Conservation (phyloP, 2,888 invertebrate genomes). For the Tipula vernalis region DNA sequence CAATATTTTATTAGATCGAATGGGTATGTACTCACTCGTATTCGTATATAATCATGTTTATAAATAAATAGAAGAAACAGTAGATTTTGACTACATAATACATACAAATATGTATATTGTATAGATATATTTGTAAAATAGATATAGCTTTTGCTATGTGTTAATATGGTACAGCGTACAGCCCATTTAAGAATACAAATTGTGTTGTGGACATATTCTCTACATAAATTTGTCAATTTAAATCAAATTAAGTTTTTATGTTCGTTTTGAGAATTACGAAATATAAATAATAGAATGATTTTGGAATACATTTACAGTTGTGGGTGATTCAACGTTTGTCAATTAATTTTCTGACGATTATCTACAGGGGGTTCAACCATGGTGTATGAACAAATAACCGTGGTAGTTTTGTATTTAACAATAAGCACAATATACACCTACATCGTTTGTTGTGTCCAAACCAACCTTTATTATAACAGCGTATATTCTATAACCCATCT, state of each 20-base stretch:
- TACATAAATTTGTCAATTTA: background rate
- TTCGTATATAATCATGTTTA: background rate
- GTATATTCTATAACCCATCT: too few relatives aligned
- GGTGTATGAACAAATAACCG: too few relatives aligned
- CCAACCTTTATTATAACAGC: too few relatives aligned
- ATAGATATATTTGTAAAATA: too few relatives aligned
- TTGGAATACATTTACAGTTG: too few relatives aligned
- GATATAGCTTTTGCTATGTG: background rate
- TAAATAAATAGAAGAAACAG: background rate
- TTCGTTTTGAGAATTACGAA: background rate
- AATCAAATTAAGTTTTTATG: background rate
- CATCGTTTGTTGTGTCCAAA: too few relatives aligned
- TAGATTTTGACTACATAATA: background rate
- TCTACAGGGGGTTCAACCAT: too few relatives aligned
- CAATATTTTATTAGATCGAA: background rate
- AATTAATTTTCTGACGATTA: too few relatives aligned
- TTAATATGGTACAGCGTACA: background rate
- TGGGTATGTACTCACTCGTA: background rate
- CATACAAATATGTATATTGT: background rate
- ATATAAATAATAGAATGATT: too few relatives aligned
- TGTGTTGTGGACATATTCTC: background rate
- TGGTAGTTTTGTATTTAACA: too few relatives aligned
- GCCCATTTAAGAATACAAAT: background rate
- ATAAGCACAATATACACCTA: too few relatives aligned
- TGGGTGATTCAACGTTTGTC: too few relatives aligned